phyloP scores from a whole-genome alignment of 2,888 invertebrate species.

The Ethmia dodecea region DNA sequence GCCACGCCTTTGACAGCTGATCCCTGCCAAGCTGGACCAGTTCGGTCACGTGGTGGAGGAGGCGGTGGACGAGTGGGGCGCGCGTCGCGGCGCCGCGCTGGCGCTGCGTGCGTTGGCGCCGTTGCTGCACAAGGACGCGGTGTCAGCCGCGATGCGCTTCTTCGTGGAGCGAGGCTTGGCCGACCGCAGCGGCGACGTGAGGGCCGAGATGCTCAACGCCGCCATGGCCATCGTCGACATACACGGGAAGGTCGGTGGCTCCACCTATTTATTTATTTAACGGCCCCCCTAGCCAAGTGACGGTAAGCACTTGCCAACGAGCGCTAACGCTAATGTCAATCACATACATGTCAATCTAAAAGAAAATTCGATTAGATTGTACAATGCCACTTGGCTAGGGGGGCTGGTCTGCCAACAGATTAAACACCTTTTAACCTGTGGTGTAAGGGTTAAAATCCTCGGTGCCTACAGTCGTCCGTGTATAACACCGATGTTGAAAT shows the following conservation, averaged over 20 bases:
- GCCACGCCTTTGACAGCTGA: constrained; percentile 77
- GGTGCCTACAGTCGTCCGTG: too few species aligned
- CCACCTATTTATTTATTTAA: too few species aligned
- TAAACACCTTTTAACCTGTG: too few species aligned
- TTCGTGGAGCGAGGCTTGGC: constrained; percentile 92
- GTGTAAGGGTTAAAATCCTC: too few species aligned
- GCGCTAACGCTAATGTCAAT: too few species aligned
- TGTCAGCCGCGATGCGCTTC: constrained; percentile 85
- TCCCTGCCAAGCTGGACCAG: constrained; percentile 91
- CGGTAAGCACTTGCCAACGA: too few species aligned
- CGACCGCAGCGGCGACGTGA: constrained; percentile 89
- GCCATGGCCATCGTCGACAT: constrained; percentile 94
- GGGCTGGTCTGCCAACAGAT: too few species aligned
- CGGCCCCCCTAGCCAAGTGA: too few species aligned
- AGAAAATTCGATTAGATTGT: too few species aligned
- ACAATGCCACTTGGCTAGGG: too few species aligned
- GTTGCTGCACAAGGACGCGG: constrained; percentile 80
- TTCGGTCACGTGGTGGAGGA: constrained; percentile 93
- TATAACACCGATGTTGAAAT: too few species aligned
- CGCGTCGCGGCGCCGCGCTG: constrained; percentile 91
- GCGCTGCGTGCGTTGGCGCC: constrained; percentile 89
- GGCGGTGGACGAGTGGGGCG: constrained; percentile 93
- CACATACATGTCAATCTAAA: too few species aligned
- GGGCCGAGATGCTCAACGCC: constrained; percentile 94
- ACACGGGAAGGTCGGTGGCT: constrained; percentile 90